Evolutionary conservation across 2,113 vertebrate species (phyloP), one percentile per base, ranked within the genome.

Genomic region (Tyrannus savana): DNA sequence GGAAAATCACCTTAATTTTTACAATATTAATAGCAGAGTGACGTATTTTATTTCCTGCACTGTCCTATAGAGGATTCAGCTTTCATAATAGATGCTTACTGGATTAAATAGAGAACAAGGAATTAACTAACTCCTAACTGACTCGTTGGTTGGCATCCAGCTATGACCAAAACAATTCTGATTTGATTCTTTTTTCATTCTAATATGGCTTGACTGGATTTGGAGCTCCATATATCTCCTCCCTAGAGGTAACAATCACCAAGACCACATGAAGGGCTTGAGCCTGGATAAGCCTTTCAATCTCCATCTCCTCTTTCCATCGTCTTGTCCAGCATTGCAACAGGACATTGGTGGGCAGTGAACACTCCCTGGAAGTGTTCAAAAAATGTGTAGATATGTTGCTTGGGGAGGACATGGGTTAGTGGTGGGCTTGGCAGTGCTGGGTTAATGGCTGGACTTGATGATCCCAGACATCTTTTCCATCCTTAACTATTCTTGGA

Each of bases 121-220:
- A 63, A 14, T 44, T 60, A 58, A 35, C 19, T 19, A 47, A 2
- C 14, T 66, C 19, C 27, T 39, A 19, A 59, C 10, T 78, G 4
- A 41, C 27, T 52, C 72, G 4, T 63, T 0, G 0, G 4, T 21
- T 92, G 27, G 56, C 47, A 78, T 31, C 24, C 14, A 31, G 0
- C 27, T 33, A n/a, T 44, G 60, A 62, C 46, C 31, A 47, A 73
- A 60, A 39, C 44, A 6, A 10, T 44, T 24, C 59, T 71, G 31
- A 2, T 46, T 28, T 12, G 16, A 14, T 23, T 75, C 71, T n/a
- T 6, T 6, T 28, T 87, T n/a, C 18, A 18, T 30, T 68, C 41
- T 44, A 24, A 62, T 67, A 44, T 14, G 37, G 22, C 67, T 78
- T 78, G 37, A 9, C 35, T 66, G n/a, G 2, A 9, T 46, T 21